phyloP scores from a whole-genome alignment of 2,888 invertebrate genomes.

The Nycteola revayana region DNA sequence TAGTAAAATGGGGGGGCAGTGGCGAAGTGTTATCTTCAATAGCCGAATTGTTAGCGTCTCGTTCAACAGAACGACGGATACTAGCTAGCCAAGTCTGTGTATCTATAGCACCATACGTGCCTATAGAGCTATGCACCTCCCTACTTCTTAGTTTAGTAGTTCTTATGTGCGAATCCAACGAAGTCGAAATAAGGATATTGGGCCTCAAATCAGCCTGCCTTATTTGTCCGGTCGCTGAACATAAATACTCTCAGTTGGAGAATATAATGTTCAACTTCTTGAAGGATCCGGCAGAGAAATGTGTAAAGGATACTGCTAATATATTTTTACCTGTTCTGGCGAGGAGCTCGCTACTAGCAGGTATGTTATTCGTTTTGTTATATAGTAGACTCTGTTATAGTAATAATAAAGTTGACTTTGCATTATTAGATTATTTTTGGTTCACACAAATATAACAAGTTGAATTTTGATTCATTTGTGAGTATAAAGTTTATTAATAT shows the following conservation, averaged over 20 bases:
- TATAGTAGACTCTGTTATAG: no score
- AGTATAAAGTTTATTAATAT: no score
- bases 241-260: slow-evolving; percentile 70
- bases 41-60: slow-evolving; percentile 64
- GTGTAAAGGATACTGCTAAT: slow-evolving; percentile 63
- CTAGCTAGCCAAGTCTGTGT: slow-evolving; percentile 72
- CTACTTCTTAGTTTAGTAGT: slow-evolving; percentile 67
- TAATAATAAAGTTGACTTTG: no score
- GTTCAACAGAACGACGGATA: slow-evolving; percentile 59
- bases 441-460: no score
- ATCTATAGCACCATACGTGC: slow-evolving; percentile 69
- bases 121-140: slow-evolving; percentile 72
- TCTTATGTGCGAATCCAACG: slow-evolving; percentile 75
- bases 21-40: slow-evolving; percentile 71
- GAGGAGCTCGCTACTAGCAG: slow-evolving; percentile 65
- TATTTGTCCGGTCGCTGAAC: slow-evolving; percentile 67
- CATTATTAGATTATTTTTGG: no score
- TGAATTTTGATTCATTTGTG: no score
- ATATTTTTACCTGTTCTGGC: slow-evolving; percentile 69
- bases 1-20: slow-evolving; percentile 75
- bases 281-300: slow-evolving; percentile 63
- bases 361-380: slow-evolving; percentile 35
- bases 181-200: slow-evolving; percentile 59
- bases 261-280: slow-evolving; percentile 68
- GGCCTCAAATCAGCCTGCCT: slow-evolving; percentile 68